Base-by-base conservation (phyloP, 2,888 invertebrate genomes). In the Cheilosia vernalis region DNA sequence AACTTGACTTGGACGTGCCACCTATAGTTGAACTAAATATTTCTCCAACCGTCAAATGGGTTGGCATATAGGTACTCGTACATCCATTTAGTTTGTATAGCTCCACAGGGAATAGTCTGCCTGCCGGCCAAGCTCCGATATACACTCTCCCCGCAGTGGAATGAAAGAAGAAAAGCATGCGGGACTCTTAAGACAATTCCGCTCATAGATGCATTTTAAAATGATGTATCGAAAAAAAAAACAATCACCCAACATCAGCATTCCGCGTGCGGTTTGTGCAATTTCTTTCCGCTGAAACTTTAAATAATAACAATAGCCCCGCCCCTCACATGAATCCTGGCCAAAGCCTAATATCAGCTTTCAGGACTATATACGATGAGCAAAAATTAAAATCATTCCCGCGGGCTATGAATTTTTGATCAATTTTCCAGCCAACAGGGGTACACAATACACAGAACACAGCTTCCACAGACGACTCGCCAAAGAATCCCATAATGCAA, bases 381-480 rank as follows among this genome's bases (percentile, higher is more conserved):
- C 44, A 76, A 70, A 66, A 80, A 85, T 85, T 85, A 80, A 85
- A 80, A 80, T 85, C 66, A 76, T 66, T 58, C 80, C 84, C 80
- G 1, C 42, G 10, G 84, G 84, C 84, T 85, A 84, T 76, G 84
- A 60, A 85, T 80, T 85, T 85, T 85, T 85, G 84, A 85, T 85
- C 80, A 85, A 76, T 85, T 85, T 85, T 80, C 70, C 84, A 72
- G 61, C 80, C 84, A 80, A 85, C 80, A 74, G 66, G 70, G 30
- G 21, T 51, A 21, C 42, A 40, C 56, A 40, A 5, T 27, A 27
- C 27, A 27, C 27, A 5, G 44, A 42, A 37, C 13, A 60, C 27
- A 27, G 27, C 63, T 53, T 56, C 37, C 10, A 37, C 37, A 37
- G 37, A 60, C 53, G 40, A 44, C 51, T 72, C 56, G 10, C 47